Evolutionary conservation across 1,140 invertebrate genomes (phyloP), one percentile per base, ranked within the genome.

Genomic region (Pygmarrhopalites habei): DNA sequence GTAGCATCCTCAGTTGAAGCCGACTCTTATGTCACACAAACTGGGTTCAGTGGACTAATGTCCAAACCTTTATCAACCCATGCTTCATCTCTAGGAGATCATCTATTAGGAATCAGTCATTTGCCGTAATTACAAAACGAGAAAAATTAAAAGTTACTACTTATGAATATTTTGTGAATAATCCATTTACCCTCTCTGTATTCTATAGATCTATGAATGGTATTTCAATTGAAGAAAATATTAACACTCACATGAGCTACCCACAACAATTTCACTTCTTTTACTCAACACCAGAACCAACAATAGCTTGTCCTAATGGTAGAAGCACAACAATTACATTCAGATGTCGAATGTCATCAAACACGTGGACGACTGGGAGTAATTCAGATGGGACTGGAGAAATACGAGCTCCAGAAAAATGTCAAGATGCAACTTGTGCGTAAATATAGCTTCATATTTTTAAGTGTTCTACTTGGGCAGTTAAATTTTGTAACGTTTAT

Each of bases 351-450:
- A 5, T 68, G 47, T 73, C 73, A 2, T 74, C 74, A 25, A 58
- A 77, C 57, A 70, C 74, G 25, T 76, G 73, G 23, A 68, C 74
- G 39, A 78, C 77, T 21, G 23, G 47, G 23, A 64, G 15, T 35
- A 56, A 35, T n/a, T 53, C 52, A 12, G 19, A 35, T 55, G 29
- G 35, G 7, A 12, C 26, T 19, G n/a, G 59, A 55, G 53, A 59
- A 23, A 69, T 81, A 32, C 64, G 71, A 46, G 68, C 80, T 32
- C 82, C 83, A 3, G 73, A 77, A 2, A 76, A 77, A 30, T 84
- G 83, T 72, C 77, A 80, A 0, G 81, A 83, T 73, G 83, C 81
- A 2, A 85, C 83, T 1, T 85, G 83, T 44, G n/a, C n/a, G n/a
- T n/a, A n/a, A n/a, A n/a, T n/a, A n/a, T n/a, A n/a, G n/a, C n/a